A percentile compares a stretch with the other conserved stretches of the same genome.
Evolutionary conservation across 2,888 invertebrate genomes (phyloP).

Genomic region (Fissipunctia ypsillon): DNA sequence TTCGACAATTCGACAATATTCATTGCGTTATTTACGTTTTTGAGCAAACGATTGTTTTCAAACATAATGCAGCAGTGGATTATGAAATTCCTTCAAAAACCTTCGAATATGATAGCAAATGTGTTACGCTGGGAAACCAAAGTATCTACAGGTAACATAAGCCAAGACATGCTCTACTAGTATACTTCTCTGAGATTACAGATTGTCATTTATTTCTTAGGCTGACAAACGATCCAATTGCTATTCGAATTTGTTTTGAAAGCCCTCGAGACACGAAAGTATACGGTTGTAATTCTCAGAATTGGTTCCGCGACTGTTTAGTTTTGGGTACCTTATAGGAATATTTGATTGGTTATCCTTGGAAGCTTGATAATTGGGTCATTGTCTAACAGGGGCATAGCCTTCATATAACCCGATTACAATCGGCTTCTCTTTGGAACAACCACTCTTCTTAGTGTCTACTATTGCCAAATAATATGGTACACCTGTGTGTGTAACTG

Average conservation of each 20-base stretch:
- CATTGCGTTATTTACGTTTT: neutral
- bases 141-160: neutral
- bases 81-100: neutral
- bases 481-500: too few relatives aligned
- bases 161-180: neutral
- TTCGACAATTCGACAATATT: neutral
- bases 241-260: conserved; percentile 53
- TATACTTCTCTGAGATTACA: neutral
- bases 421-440: too few relatives aligned
- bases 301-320: conserved; percentile 25
- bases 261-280: conserved; percentile 32
- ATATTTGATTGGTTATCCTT: conserved; percentile 15
- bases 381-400: too few relatives aligned
- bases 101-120: neutral
- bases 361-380: neutral
- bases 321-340: conserved; percentile 22
- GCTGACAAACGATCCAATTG: conserved; percentile 50
- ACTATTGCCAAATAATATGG: too few relatives aligned
- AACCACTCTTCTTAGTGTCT: too few relatives aligned
- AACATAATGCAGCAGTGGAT: neutral
- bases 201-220: conserved; percentile 39
- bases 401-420: too few relatives aligned
- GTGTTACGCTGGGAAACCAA: neutral
- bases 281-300: neutral
- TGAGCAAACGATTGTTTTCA: neutral